phyloP scores from a whole-genome alignment of 2,797 vertebrate genomes.

The Calcarius lapponicus region DNA sequence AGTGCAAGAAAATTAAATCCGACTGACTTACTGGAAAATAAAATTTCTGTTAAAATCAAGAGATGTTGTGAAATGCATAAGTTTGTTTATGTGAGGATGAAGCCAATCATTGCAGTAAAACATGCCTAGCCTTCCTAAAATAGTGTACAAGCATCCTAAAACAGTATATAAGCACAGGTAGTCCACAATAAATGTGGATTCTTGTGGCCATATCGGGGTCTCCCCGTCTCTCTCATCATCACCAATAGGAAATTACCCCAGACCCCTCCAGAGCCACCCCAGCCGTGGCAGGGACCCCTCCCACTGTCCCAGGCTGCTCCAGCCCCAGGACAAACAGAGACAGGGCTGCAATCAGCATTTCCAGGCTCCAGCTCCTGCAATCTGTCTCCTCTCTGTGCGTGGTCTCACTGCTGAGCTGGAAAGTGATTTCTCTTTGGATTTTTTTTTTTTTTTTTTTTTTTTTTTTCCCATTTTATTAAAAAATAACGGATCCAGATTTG shows the following conservation, averaged over 20 bases:
- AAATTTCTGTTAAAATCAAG: background rate
- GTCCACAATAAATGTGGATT: background rate
- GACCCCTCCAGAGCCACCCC: rapidly evolving
- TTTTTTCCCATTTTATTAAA: background rate
- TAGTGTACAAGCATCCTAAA: too few relatives aligned
- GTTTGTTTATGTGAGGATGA: background rate
- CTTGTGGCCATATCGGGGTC: background rate
- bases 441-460: too few relatives aligned
- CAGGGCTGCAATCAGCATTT: background rate
- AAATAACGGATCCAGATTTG: background rate
- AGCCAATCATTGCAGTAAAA: background rate
- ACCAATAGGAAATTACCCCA: background rate
- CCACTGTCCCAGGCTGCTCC: background rate
- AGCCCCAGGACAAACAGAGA: background rate
- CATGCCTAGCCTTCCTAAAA: background rate
- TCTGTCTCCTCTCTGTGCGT: rapidly evolving
- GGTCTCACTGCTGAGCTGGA: background rate
- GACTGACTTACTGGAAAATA: background rate
- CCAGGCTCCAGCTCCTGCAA: background rate
- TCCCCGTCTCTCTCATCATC: background rate
- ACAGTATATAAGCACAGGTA: background rate
- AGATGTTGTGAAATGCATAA: background rate
- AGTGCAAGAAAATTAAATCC: background rate
- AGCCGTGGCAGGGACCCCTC: background rate
- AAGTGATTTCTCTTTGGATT: background rate